A percentile compares a stretch with the other conserved stretches of the same genome.
phyloP scores from a whole-genome alignment of 1,140 invertebrate species.

The Philopotamus ludificatus region DNA sequence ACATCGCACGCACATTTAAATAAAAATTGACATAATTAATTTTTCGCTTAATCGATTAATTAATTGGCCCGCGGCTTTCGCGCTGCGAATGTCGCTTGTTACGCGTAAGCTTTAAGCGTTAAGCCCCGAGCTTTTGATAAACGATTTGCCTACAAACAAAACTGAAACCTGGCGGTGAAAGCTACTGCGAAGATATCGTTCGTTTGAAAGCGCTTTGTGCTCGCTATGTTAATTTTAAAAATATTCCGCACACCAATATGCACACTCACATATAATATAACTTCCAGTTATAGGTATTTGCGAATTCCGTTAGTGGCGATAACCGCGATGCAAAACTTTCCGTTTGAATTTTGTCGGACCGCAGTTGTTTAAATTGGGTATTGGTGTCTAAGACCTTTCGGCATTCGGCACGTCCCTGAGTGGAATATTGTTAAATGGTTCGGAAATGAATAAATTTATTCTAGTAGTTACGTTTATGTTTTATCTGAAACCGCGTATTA shows the following conservation, averaged over 20 bases:
- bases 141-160: slow-evolving; percentile 27
- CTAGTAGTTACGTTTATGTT: slow-evolving; percentile 36
- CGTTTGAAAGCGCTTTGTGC: background rate
- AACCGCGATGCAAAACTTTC: slow-evolving; percentile 2
- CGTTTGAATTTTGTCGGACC: background rate
- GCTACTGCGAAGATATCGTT: slow-evolving; percentile 9
- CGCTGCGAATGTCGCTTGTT: background rate
- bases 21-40: no score
- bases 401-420: background rate
- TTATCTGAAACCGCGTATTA: slow-evolving; percentile 33
- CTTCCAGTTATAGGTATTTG: no score
- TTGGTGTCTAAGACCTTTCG: background rate
- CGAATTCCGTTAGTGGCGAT: slow-evolving; percentile 11
- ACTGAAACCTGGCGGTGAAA: slow-evolving; percentile 10
- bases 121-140: slow-evolving; percentile 23
- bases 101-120: slow-evolving; percentile 17
- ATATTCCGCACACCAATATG: background rate
- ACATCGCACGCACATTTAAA: no score
- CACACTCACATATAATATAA: no score
- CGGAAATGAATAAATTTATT: slow-evolving; percentile 41
- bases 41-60: background rate
- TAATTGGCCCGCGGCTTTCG: background rate
- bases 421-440: slow-evolving; percentile 40
- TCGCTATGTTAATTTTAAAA: slow-evolving; percentile 11
- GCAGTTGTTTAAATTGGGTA: background rate